Percentiles rank a stretch among this genome's conserved stretches.
Conservation (phyloP, 2,113 vertebrate species). For the Spilogale gracilis region DNA sequence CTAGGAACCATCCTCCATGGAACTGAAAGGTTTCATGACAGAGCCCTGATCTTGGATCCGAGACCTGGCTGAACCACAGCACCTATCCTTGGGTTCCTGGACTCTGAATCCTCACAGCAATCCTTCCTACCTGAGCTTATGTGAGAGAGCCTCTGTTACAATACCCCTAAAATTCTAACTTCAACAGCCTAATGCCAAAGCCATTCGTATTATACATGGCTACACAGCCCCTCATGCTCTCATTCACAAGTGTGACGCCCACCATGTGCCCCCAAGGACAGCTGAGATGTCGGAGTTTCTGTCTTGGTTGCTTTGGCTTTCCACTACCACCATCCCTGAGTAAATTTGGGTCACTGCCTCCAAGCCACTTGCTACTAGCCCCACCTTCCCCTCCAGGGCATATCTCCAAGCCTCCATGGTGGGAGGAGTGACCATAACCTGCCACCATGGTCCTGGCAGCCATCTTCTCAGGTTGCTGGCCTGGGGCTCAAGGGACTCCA, state of each 20-base stretch:
- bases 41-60: neutral
- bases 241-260: neutral
- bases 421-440: neutral
- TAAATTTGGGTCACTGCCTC: neutral
- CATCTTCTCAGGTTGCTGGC: neutral
- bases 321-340: neutral
- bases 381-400: neutral
- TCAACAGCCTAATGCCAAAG: neutral
- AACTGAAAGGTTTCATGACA: neutral
- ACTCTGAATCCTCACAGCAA: neutral
- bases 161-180: neutral
- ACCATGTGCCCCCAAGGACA: neutral
- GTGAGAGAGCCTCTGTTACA: neutral
- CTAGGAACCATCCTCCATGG: neutral
- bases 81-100: neutral
- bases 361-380: neutral
- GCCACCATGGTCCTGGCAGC: neutral
- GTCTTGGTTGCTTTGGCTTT: constrained; percentile 6
- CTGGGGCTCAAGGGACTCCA: neutral
- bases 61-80: neutral
- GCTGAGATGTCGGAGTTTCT: neutral
- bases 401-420: neutral
- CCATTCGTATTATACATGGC: neutral
- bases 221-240: neutral
- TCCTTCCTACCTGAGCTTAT: neutral